Conservation (phyloP, 2,797 vertebrate species). For the Eurystomus glaucurus region DNA sequence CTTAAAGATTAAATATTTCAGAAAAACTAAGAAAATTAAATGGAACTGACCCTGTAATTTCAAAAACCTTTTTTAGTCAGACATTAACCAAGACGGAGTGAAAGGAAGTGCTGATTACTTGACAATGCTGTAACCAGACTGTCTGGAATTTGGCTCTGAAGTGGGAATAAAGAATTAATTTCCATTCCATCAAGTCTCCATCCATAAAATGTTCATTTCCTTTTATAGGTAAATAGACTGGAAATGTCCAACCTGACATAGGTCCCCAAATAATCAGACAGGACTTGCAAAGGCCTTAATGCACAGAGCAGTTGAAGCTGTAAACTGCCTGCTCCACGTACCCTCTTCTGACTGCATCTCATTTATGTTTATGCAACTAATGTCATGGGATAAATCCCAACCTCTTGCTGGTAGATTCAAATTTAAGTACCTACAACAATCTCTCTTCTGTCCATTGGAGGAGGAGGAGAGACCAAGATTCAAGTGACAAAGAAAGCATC, state of each 20-base stretch:
- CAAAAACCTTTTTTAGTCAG: background rate
- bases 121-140: background rate
- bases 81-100: background rate
- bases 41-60: background rate
- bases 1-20: background rate
- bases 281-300: background rate
- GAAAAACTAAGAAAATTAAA: constrained; percentile 8
- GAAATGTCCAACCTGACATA: background rate
- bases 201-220: constrained; percentile 1
- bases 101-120: background rate
- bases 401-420: background rate
- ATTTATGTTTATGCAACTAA: background rate
- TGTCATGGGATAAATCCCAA: background rate
- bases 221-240: background rate
- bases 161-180: constrained; percentile 18
- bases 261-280: background rate
- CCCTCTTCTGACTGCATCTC: background rate
- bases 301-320: background rate
- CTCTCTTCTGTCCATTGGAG: background rate
- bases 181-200: constrained; percentile 7
- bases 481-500: background rate
- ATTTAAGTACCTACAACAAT: background rate
- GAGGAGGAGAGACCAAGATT: background rate
- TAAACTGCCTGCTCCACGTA: background rate
- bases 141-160: constrained; percentile 6